Evolutionary conservation across 2,113 vertebrate species (phyloP).

Genomic region (Tursiops truncatus): DNA sequence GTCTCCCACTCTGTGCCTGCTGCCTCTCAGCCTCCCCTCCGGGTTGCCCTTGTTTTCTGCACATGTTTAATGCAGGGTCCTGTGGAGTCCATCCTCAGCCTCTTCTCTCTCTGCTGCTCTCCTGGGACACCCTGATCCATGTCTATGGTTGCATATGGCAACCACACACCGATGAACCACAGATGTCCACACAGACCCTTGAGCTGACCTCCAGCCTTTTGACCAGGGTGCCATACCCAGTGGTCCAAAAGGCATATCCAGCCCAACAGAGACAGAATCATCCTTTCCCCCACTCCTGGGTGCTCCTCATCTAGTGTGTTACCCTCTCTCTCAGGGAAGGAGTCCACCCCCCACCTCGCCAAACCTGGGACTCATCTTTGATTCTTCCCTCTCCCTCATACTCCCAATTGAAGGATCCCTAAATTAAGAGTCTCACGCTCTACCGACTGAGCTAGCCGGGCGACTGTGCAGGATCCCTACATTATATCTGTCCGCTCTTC

Average conservation of each 20-base stretch:
- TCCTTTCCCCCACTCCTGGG: neutral
- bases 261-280: neutral
- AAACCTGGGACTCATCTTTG: neutral
- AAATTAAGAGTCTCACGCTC: slow-evolving; percentile 95
- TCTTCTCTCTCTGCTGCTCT: neutral
- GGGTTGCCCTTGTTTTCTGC: neutral
- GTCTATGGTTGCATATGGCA: neutral
- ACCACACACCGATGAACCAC: neutral
- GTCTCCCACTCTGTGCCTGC: neutral
- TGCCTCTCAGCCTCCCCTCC: neutral
- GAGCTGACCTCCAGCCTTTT: neutral
- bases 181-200: neutral
- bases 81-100: neutral
- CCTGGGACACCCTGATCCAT: neutral
- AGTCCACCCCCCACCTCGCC: neutral
- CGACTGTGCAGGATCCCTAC: neutral
- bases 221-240: neutral
- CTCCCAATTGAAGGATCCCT: neutral
- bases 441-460: slow-evolving; percentile 96
- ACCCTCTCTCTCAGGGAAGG: neutral
- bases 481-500: neutral
- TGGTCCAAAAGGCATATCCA: neutral
- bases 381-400: neutral
- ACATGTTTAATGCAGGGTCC: neutral
- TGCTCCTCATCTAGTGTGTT: too few species aligned